Base-by-base conservation (phyloP, 64 coral and sea anemone species). In the Trachythela sp. region DNA sequence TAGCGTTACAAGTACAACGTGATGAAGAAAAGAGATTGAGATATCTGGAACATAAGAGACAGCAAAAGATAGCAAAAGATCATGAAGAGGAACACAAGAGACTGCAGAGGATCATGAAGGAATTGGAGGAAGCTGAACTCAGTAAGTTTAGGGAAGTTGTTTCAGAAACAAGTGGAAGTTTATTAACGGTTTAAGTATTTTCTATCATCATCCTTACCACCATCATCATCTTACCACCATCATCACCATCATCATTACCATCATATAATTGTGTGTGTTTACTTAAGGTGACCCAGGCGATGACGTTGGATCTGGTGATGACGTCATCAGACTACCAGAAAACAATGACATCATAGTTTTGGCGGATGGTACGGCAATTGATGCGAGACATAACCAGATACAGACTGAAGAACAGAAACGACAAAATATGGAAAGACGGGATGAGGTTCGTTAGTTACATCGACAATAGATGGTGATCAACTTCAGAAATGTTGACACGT, bases 361-460 rank as follows among this genome's bases (percentile, higher is more conserved):
- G 24, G 71, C 71, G 13, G 71, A 77, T 77, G 71, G 71, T 13
- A 77, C 71, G 13, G 71, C 36, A 7, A 77, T 77, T 77, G 71
- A 77, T 35, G 71, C 71, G 8, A 77, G 36, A 77, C 71, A 77
- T 13, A 77, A 77, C 17, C 5, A 77, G 26, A 38, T 77, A 32
- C 71, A 77, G 26, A 77, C 71, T 0, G 71, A 77, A n/a, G 71
- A 77, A 77, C 71, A 77, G 71, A 77, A 77, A 77, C 29, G 36
- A 77, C n/a, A 35, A 77, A 32, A 34, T 34, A 77, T 77, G 71
- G 14, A 77, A 35, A 77, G 31, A 77, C 71, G 71, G 26, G 71
- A 77, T 38, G 27, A 77, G 71, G 71, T 77, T 45, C 11, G 42
- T 45, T 45, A n/a, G n/a, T n/a, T n/a, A n/a, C n/a, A n/a, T n/a